Conservation (phyloP, 1,140 invertebrate species). For the Diabrotica virgifera region DNA sequence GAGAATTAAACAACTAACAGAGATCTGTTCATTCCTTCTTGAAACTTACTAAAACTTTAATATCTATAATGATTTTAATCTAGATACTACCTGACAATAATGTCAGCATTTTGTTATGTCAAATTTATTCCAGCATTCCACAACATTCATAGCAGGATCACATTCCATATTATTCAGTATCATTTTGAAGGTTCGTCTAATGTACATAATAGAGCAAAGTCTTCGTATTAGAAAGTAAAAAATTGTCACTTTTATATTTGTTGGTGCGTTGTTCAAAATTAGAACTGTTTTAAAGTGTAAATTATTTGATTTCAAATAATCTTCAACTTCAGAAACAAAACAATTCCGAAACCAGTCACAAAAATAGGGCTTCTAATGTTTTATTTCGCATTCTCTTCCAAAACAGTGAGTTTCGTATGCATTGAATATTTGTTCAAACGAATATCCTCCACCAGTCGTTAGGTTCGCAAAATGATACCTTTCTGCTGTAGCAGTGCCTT, state of each 20-base stretch:
- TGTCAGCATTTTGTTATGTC: conserved; percentile 22
- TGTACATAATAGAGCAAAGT: conserved; percentile 40
- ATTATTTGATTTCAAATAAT: conserved; percentile 28
- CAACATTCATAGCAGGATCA: conserved; percentile 22
- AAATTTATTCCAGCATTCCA: conserved; percentile 26
- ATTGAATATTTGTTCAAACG: conserved; percentile 22
- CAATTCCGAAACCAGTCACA: conserved; percentile 29
- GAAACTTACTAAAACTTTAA: too few species aligned
- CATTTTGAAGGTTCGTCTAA: conserved; percentile 9
- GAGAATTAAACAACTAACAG: too few species aligned
- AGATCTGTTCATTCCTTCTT: too few species aligned
- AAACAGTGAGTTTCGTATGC: conserved; percentile 23
- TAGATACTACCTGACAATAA: too few species aligned
- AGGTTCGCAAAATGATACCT: conserved; percentile 25
- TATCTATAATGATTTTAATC: too few species aligned
- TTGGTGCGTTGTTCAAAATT: conserved; percentile 46
- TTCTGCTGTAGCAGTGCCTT: conserved; percentile 22
- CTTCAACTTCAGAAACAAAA: conserved; percentile 32
- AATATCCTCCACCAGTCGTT: conserved; percentile 29
- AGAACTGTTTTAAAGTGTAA: conserved; percentile 35
- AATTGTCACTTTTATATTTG: conserved; percentile 35
- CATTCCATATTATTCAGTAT: conserved; percentile 23
- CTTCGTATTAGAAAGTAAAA: conserved; percentile 43
- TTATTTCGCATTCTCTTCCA: conserved; percentile 35
- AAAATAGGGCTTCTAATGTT: conserved; percentile 31